These are phyloP conservation scores for Acanthochromis polyacanthus DNA, from an alignment of 2,113 vertebrate species.

Conservation along the genomic window DNA sequence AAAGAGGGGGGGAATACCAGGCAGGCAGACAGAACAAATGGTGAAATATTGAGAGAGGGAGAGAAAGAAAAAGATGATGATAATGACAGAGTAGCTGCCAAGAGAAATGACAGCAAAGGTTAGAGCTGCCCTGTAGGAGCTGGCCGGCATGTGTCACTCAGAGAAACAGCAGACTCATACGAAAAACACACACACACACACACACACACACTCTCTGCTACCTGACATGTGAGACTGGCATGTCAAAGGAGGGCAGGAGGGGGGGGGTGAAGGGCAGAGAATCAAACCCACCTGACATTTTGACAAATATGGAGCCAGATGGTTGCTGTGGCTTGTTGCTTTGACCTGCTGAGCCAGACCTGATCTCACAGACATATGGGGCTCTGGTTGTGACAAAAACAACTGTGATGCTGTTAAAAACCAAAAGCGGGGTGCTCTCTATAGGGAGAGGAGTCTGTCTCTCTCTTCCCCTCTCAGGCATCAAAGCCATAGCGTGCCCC, in stretches of 20 bases:
- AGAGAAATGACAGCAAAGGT: constrained; percentile 75
- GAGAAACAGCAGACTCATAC: constrained; percentile 30
- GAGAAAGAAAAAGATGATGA: constrained; percentile 16
- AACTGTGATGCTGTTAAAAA: constrained; percentile 55
- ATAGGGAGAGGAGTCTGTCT: constrained; percentile 27
- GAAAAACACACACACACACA: constrained; percentile 11
- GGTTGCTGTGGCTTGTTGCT: constrained; percentile 58
- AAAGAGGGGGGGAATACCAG: constrained; percentile 8
- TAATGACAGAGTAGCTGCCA: constrained; percentile 50
- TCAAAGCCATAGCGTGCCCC: constrained; percentile 23
- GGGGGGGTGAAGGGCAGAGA: constrained; percentile 60
- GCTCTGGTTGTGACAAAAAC: constrained; percentile 56
- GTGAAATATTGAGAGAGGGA: constrained; percentile 19
- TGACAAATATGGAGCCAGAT: constrained; percentile 70
- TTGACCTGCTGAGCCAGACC: constrained; percentile 62
- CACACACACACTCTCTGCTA: neutral
- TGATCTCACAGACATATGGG: constrained; percentile 47
- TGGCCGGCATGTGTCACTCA: constrained; percentile 65
- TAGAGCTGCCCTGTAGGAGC: constrained; percentile 57
- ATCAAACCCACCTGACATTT: constrained; percentile 68
- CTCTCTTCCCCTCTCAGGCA: constrained; percentile 21
- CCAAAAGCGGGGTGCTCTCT: constrained; percentile 18
- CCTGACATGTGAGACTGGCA: constrained; percentile 27
- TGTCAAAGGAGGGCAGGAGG: constrained; percentile 20
- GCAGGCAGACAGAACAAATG: constrained; percentile 24